A percentile compares a stretch with the other conserved stretches of the same genome.
Evolutionary conservation across 1,140 invertebrate genomes (phyloP).

Genomic region (Cotesia vestalis): DNA sequence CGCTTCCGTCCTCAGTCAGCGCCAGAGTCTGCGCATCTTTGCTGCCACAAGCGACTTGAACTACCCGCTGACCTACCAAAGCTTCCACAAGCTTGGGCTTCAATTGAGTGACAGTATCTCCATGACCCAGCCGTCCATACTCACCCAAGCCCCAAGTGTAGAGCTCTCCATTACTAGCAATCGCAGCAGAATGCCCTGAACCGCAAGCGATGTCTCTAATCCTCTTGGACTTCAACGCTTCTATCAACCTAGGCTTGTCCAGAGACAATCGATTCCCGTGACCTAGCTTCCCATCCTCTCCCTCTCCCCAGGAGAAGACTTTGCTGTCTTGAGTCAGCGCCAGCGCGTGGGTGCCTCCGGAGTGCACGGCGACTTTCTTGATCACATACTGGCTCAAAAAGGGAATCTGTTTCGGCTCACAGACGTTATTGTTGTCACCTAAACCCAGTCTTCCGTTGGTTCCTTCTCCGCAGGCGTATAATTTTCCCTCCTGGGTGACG

Average conservation of each 20-base stretch:
- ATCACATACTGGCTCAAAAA: slow-evolving; percentile 91
- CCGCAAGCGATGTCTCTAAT: slow-evolving; percentile 93
- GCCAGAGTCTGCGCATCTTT: slow-evolving; percentile 94
- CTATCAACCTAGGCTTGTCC: slow-evolving; percentile 86
- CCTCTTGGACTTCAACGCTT: slow-evolving; percentile 83
- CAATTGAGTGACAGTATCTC: slow-evolving; percentile 86
- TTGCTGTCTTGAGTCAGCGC: slow-evolving; percentile 92
- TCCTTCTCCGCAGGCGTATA: slow-evolving; percentile 94
- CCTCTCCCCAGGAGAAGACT: slow-evolving; percentile 97
- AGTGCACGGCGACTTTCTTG: slow-evolving; percentile 94
- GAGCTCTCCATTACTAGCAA: slow-evolving; percentile 89
- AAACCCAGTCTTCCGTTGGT: slow-evolving; percentile 92
- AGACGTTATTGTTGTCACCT: slow-evolving; percentile 87
- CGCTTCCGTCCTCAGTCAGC: slow-evolving; percentile 86
- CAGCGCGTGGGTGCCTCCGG: slow-evolving; percentile 91
- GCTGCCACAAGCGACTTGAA: slow-evolving; percentile 90
- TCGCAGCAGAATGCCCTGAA: slow-evolving; percentile 92
- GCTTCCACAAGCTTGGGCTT: slow-evolving; percentile 85
- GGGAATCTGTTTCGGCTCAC: slow-evolving; percentile 84
- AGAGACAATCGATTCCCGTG: slow-evolving; percentile 85
- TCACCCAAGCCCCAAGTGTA: slow-evolving; percentile 96
- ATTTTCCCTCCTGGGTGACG: slow-evolving; percentile 88
- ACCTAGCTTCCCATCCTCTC: slow-evolving; percentile 92
- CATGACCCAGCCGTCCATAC: slow-evolving; percentile 91
- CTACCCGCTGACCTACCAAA: slow-evolving; percentile 72